Evolutionary conservation across 2,797 vertebrate genomes (phyloP).

Genomic region (Rallus crepitans): DNA sequence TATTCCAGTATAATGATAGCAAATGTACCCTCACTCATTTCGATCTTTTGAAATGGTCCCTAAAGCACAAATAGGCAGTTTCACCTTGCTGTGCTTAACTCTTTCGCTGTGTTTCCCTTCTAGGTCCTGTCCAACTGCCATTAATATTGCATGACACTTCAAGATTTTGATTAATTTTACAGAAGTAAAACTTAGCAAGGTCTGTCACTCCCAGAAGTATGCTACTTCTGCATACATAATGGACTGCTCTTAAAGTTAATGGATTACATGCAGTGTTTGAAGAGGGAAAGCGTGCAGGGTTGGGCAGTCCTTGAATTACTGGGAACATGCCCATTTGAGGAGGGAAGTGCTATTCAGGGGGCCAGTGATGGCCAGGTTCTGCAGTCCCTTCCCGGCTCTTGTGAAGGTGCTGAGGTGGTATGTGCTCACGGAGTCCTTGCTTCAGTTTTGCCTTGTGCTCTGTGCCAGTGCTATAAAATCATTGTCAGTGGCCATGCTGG

Average conservation of each 20-base stretch:
- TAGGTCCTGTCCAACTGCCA: not conserved
- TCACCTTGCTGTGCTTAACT: constrained; percentile 48
- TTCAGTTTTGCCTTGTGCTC: not conserved
- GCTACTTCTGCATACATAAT: not conserved
- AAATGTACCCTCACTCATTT: constrained; percentile 46
- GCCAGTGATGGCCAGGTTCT: not conserved
- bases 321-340: not conserved
- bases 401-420: not conserved
- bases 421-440: not conserved
- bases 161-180: not conserved
- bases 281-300: not conserved
- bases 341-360: not conserved
- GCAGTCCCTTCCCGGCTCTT: not conserved
- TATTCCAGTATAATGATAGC: constrained; percentile 38
- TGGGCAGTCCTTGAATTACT: not conserved
- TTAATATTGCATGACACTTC: not conserved
- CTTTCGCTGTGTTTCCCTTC: constrained; percentile 2
- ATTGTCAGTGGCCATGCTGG: not conserved
- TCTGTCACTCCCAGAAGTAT: not conserved
- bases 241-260: not conserved
- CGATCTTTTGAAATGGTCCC: constrained; percentile 16
- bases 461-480: not conserved
- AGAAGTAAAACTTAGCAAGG: not conserved
- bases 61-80: constrained; percentile 39
- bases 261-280: not conserved